phyloP scores from a whole-genome alignment of 2,113 vertebrate species.

The Colaptes auratus region DNA sequence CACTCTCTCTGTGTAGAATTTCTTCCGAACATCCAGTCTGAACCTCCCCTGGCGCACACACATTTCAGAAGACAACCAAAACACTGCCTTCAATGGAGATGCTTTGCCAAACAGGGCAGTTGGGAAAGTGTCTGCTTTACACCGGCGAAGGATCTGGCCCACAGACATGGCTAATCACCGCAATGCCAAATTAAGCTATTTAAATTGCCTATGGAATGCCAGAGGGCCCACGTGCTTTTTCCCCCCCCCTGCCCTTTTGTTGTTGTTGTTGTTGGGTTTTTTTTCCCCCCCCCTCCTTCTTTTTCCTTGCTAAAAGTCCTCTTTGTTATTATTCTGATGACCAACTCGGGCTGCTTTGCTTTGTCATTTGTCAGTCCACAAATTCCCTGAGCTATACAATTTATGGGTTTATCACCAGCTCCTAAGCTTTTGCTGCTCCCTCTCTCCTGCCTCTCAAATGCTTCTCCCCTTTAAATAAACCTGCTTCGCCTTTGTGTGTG shows the following conservation, averaged over 20 bases:
- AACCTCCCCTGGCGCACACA: no score
- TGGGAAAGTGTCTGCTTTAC: slow-evolving; percentile 17
- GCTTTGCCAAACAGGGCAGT: slow-evolving; percentile 2
- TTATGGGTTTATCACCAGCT: slow-evolving; percentile 70
- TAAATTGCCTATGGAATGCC: slow-evolving; percentile 48
- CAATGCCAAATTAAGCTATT: slow-evolving; percentile 65
- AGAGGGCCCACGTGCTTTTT: slow-evolving; percentile 12
- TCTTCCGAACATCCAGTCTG: no score
- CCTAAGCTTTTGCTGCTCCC: slow-evolving; percentile 66
- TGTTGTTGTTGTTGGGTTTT: not conserved
- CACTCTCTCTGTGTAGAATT: no score
- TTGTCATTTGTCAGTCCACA: slow-evolving; percentile 71
- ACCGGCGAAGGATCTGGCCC: slow-evolving; percentile 30
- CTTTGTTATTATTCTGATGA: slow-evolving; percentile 58
- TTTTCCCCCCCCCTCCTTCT: not conserved
- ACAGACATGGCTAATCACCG: slow-evolving; percentile 36
- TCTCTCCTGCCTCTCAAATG: slow-evolving; percentile 72
- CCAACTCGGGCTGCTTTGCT: slow-evolving; percentile 67
- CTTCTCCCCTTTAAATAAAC: slow-evolving; percentile 74
- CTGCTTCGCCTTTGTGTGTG: no score
- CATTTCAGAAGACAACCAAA: not conserved
- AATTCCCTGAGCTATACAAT: slow-evolving; percentile 73
- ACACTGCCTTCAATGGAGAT: not conserved
- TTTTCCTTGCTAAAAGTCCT: slow-evolving; percentile 8
- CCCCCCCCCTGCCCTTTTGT: not conserved